Percentiles rank a stretch among this genome's conserved stretches.
phyloP scores from a whole-genome alignment of 2,888 invertebrate genomes.

The Napeogenes sylphis region DNA sequence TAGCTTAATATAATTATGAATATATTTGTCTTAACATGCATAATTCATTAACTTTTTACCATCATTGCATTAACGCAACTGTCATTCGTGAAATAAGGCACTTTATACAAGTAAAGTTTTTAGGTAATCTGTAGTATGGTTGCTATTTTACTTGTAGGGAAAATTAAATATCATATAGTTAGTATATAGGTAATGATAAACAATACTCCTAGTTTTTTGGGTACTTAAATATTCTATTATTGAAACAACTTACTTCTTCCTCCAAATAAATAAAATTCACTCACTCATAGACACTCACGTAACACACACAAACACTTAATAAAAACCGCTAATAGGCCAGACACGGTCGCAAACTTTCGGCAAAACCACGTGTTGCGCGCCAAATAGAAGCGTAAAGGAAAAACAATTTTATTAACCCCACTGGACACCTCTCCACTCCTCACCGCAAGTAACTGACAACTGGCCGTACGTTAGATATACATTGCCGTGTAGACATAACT shows the following conservation, averaged over 20 bases:
- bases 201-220: too few species aligned
- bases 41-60: too few species aligned
- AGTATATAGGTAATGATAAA: too few species aligned
- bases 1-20: too few species aligned
- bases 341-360: conserved; percentile 53
- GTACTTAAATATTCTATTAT: neutral
- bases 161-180: too few species aligned
- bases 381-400: conserved; percentile 34
- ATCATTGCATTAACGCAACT: too few species aligned
- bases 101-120: too few species aligned
- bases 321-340: conserved; percentile 38
- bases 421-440: conserved; percentile 58
- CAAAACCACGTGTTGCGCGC: conserved; percentile 60
- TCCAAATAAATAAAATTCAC: conserved; percentile 22
- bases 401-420: conserved; percentile 53
- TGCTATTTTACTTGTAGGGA: too few species aligned
- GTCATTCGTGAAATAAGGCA: too few species aligned
- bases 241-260: conserved; percentile 1
- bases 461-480: conserved; percentile 64
- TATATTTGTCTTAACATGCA: too few species aligned
- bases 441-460: conserved; percentile 67
- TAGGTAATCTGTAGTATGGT: too few species aligned
- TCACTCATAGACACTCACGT: conserved; percentile 43
- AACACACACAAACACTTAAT: conserved; percentile 44
- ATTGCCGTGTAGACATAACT: conserved; percentile 56